Conservation (phyloP, 2,888 invertebrate genomes). For the Drosophila merina region DNA sequence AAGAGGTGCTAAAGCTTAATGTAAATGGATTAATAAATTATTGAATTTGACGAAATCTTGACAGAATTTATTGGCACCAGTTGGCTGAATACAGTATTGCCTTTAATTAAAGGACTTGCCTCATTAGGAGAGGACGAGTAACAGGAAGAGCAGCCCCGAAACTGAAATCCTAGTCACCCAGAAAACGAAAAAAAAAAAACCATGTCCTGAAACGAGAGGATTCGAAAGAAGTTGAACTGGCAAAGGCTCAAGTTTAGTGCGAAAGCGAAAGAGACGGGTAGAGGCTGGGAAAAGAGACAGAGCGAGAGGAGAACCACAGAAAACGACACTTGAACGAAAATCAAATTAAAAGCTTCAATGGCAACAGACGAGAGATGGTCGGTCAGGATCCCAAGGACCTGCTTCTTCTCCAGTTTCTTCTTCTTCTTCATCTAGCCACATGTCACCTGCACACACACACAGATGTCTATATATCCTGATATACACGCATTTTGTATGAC, state of each 20-base stretch:
- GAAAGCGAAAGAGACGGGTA: conserved; percentile 8
- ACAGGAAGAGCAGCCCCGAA: conserved; percentile 23
- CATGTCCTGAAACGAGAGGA: conserved; percentile 3
- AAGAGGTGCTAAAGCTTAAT: neutral
- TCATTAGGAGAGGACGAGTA: conserved; percentile 37
- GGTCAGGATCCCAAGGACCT: conserved; percentile 24
- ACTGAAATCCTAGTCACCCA: conserved; percentile 25
- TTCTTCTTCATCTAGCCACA: conserved; percentile 24
- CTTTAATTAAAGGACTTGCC: conserved; percentile 35
- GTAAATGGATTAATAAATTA: neutral
- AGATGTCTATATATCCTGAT: neutral
- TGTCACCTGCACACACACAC: conserved; percentile 33
- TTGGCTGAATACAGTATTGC: neutral
- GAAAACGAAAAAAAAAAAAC: neutral
- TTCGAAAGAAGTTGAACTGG: conserved; percentile 14
- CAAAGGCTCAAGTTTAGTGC: conserved; percentile 36
- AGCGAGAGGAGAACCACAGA: conserved; percentile 26
- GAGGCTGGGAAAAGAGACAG: conserved; percentile 1
- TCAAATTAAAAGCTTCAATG: conserved; percentile 80
- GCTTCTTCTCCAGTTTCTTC: conserved; percentile 8
- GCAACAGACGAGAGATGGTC: conserved; percentile 57
- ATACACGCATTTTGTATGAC: conserved; percentile 67
- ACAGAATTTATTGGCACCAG: neutral
- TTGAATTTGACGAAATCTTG: too few relatives aligned
- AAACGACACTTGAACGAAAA: conserved; percentile 81